These are phyloP conservation scores for Acrobasis suavella DNA, from an alignment of 2,888 invertebrate genomes.

Conservation along the genomic window DNA sequence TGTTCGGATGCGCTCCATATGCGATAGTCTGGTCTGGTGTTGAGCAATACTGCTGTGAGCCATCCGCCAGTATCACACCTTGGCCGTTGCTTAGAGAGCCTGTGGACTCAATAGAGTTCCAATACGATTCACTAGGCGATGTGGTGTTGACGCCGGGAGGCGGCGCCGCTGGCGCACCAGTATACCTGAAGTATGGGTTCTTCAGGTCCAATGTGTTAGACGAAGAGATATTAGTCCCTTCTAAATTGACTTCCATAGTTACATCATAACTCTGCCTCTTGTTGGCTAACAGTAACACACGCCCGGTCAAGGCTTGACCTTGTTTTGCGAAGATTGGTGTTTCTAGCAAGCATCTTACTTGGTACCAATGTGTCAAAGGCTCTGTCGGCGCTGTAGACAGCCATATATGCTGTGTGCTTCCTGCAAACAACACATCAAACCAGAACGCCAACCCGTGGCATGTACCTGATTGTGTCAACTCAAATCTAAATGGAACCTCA, in stretches of 20 bases:
- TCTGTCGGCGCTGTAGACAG: constrained; percentile 98
- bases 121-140: constrained; percentile 96
- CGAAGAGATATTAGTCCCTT: constrained; percentile 93
- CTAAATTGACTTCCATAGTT: constrained; percentile 95
- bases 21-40: constrained; percentile 66
- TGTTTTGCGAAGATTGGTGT: constrained; percentile 97
- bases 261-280: constrained; percentile 99
- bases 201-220: constrained; percentile 97
- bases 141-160: constrained; percentile 95
- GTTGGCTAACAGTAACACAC: constrained; percentile 94
- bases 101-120: constrained; percentile 92
- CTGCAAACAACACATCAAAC: constrained; percentile 99
- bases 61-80: constrained; percentile 69
- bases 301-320: constrained; percentile 94
- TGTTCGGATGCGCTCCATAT: constrained; percentile 70
- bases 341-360: constrained; percentile 97
- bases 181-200: constrained; percentile 99
- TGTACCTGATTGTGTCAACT: constrained; percentile 94
- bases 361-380: constrained; percentile 99
- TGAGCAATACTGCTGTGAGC: constrained; percentile 69
- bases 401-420: constrained; percentile 95
- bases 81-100: constrained; percentile 74
- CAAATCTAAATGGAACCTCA: constrained; percentile 97
- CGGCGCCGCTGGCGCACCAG: constrained; percentile 94
- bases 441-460: constrained; percentile 99